A percentile compares a stretch with the other conserved stretches of the same genome.
phyloP scores from a whole-genome alignment of 2,888 invertebrate species.

The Charanyca ferruginea region DNA sequence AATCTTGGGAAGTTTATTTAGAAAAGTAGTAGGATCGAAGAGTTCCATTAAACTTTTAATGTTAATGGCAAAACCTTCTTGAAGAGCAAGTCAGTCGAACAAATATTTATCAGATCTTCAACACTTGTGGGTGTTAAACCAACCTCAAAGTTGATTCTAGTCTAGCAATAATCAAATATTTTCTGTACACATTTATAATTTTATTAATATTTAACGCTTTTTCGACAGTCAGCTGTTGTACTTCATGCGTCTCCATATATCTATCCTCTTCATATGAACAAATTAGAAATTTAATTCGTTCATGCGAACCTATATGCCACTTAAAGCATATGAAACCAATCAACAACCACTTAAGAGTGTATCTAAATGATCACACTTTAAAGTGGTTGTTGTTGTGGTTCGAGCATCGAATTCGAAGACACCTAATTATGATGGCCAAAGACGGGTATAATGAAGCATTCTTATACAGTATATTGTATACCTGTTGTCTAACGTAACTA shows the following conservation, averaged over 20 bases:
- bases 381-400: too few species aligned
- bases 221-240: not conserved
- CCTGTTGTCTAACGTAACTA: not conserved
- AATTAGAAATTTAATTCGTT: constrained; percentile 27
- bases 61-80: not conserved
- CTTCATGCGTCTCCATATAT: constrained; percentile 4
- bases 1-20: not conserved
- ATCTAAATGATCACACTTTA: too few species aligned
- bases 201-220: not conserved
- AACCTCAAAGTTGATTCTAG: not conserved
- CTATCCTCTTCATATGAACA: constrained; percentile 12
- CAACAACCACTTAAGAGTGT: constrained; percentile 34
- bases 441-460: constrained; percentile 33
- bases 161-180: too few species aligned
- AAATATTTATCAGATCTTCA: not conserved
- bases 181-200: too few species aligned
- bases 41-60: too few species aligned
- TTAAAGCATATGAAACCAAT: constrained; percentile 46
- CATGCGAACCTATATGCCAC: constrained; percentile 32
- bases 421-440: constrained; percentile 31
- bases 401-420: constrained; percentile 32
- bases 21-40: not conserved
- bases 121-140: not conserved
- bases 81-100: too few species aligned
- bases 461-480: constrained; percentile 3